Percentiles rank a stretch among this genome's conserved stretches.
These are phyloP conservation scores for Frieseomelitta varia DNA, from an alignment of 1,140 invertebrate species.

Conservation along the genomic window DNA sequence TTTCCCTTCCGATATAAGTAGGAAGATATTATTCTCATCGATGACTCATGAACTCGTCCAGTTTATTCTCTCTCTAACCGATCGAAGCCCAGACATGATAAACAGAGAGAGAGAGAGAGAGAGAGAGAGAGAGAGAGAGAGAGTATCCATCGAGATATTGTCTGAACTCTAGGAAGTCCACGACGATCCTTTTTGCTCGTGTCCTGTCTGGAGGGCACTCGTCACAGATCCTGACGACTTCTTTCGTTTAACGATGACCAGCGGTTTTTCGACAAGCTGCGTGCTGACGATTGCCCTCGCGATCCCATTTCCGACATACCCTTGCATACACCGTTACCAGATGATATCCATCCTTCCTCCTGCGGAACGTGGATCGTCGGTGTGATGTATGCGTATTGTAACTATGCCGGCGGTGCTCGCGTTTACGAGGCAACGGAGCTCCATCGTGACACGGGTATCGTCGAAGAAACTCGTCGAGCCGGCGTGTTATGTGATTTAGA, in stretches of 20 bases:
- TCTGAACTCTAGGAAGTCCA: neutral
- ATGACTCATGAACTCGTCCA: constrained; percentile 6
- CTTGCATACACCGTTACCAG: constrained; percentile 37
- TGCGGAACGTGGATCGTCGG: constrained; percentile 12
- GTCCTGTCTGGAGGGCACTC: constrained; percentile 56
- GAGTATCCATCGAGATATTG: constrained; percentile 18
- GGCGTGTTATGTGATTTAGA: constrained; percentile 8
- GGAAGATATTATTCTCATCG: neutral
- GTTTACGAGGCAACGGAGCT: constrained; percentile 24
- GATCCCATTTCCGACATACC: constrained; percentile 53
- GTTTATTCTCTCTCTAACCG: neutral
- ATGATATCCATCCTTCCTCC: constrained; percentile 41
- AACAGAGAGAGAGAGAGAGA: neutral
- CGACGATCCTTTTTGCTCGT: constrained; percentile 34
- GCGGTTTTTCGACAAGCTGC: constrained; percentile 48
- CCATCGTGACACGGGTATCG: constrained; percentile 2
- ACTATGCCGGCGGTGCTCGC: neutral
- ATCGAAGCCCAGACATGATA: constrained; percentile 26
- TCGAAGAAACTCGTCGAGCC: constrained; percentile 5
- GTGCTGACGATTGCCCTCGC: constrained; percentile 41
- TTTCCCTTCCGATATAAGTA: neutral
- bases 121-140: neutral
- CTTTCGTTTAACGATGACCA: constrained; percentile 59
- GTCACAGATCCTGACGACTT: constrained; percentile 59
- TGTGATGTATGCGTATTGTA: constrained; percentile 26